Conservation (phyloP, 1,140 invertebrate genomes). For the Leguminivora glycinivorella region DNA sequence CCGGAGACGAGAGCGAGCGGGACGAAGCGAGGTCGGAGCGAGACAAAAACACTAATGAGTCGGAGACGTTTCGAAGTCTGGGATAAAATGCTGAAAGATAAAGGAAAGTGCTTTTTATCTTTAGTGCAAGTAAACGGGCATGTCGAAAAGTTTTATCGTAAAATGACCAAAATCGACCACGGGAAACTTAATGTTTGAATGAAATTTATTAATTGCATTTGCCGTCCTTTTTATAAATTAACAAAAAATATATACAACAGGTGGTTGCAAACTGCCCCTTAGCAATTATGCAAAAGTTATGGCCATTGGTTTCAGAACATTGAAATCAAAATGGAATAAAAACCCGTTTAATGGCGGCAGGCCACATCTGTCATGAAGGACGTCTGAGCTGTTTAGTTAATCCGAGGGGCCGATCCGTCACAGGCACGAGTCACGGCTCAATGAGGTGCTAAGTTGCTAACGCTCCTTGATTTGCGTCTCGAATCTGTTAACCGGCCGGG, state of each 20-base stretch:
- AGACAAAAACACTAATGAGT: slow-evolving; percentile 68
- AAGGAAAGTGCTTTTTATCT: slow-evolving; percentile 68
- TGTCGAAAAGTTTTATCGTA: slow-evolving; percentile 33
- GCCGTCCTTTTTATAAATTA: neutral
- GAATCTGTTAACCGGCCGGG: slow-evolving; percentile 32
- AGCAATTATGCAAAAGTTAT: neutral
- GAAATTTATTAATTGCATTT: slow-evolving; percentile 14
- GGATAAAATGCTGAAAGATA: slow-evolving; percentile 64
- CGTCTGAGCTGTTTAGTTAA: slow-evolving; percentile 42
- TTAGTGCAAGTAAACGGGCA: slow-evolving; percentile 46
- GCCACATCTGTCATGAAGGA: slow-evolving; percentile 22
- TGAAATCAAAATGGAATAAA: neutral
- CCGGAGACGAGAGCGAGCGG: slow-evolving; percentile 61
- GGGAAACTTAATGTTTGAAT: slow-evolving; percentile 6
- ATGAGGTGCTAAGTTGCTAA: slow-evolving; percentile 50
- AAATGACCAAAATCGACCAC: neutral
- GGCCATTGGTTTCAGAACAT: neutral
- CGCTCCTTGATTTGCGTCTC: slow-evolving; percentile 38
- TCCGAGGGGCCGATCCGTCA: slow-evolving; percentile 47
- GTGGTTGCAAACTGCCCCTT: neutral
- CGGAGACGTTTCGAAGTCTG: slow-evolving; percentile 53
- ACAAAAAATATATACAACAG: neutral
- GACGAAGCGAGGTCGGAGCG: slow-evolving; percentile 58
- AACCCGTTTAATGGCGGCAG: neutral
- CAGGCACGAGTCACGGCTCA: slow-evolving; percentile 49